These are phyloP conservation scores for Pavo muticus DNA, from an alignment of 2,113 vertebrate genomes.

Conservation along the genomic window DNA sequence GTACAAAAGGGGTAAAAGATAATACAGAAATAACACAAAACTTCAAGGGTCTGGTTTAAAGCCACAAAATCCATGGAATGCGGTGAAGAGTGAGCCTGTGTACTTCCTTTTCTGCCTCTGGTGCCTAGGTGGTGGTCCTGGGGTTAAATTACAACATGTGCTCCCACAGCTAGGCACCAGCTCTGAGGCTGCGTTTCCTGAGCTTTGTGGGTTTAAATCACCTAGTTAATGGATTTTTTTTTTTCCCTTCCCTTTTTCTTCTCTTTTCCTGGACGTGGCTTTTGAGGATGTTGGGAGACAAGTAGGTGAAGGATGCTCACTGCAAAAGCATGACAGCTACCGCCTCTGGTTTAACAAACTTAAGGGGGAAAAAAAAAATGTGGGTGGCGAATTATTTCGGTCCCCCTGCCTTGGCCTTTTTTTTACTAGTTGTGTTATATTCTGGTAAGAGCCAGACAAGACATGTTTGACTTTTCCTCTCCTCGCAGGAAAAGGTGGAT, in stretches of 20 bases:
- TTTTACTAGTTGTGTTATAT: conserved; percentile 63
- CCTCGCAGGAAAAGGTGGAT: conserved; percentile 81
- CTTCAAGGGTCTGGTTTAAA: conserved; percentile 76
- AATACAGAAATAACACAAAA: conserved; percentile 69
- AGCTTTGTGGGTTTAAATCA: conserved; percentile 69
- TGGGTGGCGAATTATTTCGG: conserved; percentile 48
- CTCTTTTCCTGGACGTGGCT: background rate
- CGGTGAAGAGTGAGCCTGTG: conserved; percentile 51
- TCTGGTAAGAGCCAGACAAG: conserved; percentile 76
- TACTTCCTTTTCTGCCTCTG: conserved; percentile 57
- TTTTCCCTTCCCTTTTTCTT: background rate
- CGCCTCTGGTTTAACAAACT: conserved; percentile 54
- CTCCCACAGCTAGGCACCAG: conserved; percentile 54
- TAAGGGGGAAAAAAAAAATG: background rate
- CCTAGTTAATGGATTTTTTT: background rate
- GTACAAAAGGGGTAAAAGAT: conserved; percentile 40
- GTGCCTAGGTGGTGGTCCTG: conserved; percentile 71
- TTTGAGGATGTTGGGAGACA: conserved; percentile 28
- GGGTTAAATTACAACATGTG: conserved; percentile 67
- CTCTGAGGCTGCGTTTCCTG: conserved; percentile 49
- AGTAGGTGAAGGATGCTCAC: background rate
- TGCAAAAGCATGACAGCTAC: background rate
- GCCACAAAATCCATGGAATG: conserved; percentile 66
- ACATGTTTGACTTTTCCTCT: conserved; percentile 77
- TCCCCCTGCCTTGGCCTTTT: conserved; percentile 19